Percentiles rank a stretch among this genome's conserved stretches.
Evolutionary conservation across 2,888 invertebrate species (phyloP).

Genomic region (Caenorhabditis sp.): DNA sequence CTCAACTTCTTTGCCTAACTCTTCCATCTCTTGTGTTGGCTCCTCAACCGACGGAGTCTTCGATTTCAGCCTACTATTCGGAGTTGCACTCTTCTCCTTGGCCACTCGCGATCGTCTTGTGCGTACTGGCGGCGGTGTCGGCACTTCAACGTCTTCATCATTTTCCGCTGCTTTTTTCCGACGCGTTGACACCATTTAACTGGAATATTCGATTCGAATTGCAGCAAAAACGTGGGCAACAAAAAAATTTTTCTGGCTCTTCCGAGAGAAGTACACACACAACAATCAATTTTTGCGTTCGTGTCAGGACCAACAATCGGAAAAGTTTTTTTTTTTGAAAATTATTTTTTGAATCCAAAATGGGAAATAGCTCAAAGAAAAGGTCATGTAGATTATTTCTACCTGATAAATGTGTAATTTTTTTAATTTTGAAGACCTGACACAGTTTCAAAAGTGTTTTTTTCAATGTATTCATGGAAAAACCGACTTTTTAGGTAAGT

Average conservation of each 20-base stretch:
- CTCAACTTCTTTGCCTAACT: background rate
- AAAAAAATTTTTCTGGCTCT: background rate
- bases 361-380: no score
- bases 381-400: no score
- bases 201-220: slow-evolving; percentile 5
- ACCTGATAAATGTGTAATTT: no score
- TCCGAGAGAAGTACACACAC: background rate
- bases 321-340: no score
- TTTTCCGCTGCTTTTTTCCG: slow-evolving; percentile 28
- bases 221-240: background rate
- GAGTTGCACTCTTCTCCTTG: background rate
- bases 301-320: background rate
- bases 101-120: background rate
- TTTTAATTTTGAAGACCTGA: background rate
- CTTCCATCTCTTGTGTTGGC: background rate
- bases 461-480: no score
- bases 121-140: slow-evolving; percentile 1
- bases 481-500: no score
- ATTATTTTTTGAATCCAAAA: no score
- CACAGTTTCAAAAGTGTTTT: no score
- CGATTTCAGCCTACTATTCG: slow-evolving; percentile 3
- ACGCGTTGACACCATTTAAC: slow-evolving; percentile 30
- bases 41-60: slow-evolving; percentile 7
- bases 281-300: background rate
- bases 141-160: slow-evolving; percentile 18